A percentile compares a stretch with the other conserved stretches of the same genome.
Evolutionary conservation across 2,113 vertebrate species (phyloP).

Genomic region (Pongo abelii): DNA sequence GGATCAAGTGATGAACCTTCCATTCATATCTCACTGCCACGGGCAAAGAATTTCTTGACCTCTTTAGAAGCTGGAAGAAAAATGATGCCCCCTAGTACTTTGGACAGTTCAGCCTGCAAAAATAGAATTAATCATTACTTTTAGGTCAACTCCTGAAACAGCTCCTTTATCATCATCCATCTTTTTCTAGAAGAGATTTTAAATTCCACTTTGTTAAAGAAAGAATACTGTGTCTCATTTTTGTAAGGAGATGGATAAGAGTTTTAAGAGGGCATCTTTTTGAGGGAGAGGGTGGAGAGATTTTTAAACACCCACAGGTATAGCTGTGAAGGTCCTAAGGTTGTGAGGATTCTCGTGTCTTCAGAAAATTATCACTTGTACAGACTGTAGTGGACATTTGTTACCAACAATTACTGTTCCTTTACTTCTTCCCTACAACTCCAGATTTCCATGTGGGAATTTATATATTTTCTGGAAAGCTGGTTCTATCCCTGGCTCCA

Average conservation of each 20-base stretch:
- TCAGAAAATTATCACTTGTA: neutral
- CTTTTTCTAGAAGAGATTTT: constrained; percentile 58
- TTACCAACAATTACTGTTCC: neutral
- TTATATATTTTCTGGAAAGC: neutral
- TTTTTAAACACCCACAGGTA: neutral
- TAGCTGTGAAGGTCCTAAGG: neutral
- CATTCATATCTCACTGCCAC: constrained; percentile 55
- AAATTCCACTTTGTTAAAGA: constrained; percentile 52
- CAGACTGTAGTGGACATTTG: neutral
- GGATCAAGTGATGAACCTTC: constrained; percentile 31
- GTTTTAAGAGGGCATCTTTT: neutral
- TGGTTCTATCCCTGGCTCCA: neutral
- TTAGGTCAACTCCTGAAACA: constrained; percentile 31
- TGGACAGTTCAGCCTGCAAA: constrained; percentile 41
- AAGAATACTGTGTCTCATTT: constrained; percentile 42
- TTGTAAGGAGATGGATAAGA: neutral
- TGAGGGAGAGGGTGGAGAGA: neutral
- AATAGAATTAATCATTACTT: constrained; percentile 62
- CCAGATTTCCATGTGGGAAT: neutral
- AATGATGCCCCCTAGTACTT: constrained; percentile 52
- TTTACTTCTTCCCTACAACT: neutral
- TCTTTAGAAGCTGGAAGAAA: constrained; percentile 67
- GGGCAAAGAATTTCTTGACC: constrained; percentile 17
- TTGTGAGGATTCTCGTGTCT: neutral
- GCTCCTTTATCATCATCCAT: constrained; percentile 58